Conservation (phyloP, 2,888 invertebrate genomes). For the Colletes collaris region DNA sequence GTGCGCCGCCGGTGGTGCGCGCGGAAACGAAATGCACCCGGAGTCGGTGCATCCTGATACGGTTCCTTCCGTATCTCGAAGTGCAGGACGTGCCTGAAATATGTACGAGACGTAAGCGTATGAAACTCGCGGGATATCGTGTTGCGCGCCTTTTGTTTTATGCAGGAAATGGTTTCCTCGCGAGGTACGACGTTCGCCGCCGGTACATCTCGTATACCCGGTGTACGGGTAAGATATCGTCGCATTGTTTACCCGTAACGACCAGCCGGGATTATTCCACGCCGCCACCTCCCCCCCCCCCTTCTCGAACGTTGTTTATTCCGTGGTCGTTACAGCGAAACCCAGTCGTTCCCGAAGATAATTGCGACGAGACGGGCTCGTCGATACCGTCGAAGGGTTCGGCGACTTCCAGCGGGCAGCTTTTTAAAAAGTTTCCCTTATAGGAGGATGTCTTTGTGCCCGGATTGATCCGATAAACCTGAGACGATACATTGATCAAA, state of each 20-base stretch:
- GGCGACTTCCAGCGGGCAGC: too few species aligned
- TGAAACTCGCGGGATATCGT: slow-evolving; percentile 69
- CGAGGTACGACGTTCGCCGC: slow-evolving; percentile 51
- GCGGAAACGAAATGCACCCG: too few species aligned
- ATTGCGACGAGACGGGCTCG: neutral
- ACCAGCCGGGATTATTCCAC: slow-evolving; percentile 30
- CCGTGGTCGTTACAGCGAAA: neutral
- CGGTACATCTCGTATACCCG: slow-evolving; percentile 40
- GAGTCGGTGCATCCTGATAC: slow-evolving; percentile 66
- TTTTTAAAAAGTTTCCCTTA: too few species aligned
- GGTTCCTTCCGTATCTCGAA: slow-evolving; percentile 62
- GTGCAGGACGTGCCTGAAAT: slow-evolving; percentile 67
- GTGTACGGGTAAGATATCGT: slow-evolving; percentile 45
- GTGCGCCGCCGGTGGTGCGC: neutral
- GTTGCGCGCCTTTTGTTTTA: slow-evolving; percentile 71
- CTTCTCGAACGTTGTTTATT: neutral
- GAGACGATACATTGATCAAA: too few species aligned
- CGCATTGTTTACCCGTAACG: slow-evolving; percentile 45
- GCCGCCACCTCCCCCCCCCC: neutral
- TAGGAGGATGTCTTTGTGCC: too few species aligned
- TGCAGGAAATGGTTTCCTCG: slow-evolving; percentile 68
- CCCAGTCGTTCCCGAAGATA: neutral
- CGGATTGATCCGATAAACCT: too few species aligned
- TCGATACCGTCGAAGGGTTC: neutral
- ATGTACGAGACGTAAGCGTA: slow-evolving; percentile 71